These are phyloP conservation scores for Megaceryle alcyon DNA, from an alignment of 2,797 vertebrate genomes.

Conservation along the genomic window DNA sequence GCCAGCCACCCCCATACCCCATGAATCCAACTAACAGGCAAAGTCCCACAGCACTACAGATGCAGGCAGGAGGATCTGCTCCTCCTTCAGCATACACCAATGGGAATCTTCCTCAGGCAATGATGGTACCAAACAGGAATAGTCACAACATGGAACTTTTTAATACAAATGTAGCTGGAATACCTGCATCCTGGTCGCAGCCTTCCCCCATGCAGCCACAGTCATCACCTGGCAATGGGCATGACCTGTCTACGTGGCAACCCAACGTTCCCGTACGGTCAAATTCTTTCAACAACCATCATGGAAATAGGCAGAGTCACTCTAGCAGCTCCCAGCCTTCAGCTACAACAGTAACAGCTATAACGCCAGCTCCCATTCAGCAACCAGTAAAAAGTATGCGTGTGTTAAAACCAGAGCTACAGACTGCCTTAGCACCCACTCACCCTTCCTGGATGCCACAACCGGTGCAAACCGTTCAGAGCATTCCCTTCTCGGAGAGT, in stretches of 20 bases:
- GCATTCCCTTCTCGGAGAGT: slow-evolving; percentile 84
- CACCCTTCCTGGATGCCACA: slow-evolving; percentile 94
- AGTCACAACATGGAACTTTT: slow-evolving; percentile 95
- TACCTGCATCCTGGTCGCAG: slow-evolving; percentile 88
- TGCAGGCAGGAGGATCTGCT: slow-evolving; percentile 86
- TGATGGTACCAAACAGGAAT: slow-evolving; percentile 91
- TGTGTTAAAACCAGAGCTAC: slow-evolving; percentile 93
- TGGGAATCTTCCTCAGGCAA: slow-evolving; percentile 87
- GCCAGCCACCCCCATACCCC: slow-evolving; percentile 92
- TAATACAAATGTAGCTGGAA: slow-evolving; percentile 78
- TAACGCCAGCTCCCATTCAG: slow-evolving; percentile 94
- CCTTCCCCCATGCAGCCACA: slow-evolving; percentile 81
- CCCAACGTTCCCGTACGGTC: slow-evolving; percentile 88
- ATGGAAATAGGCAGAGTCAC: slow-evolving; percentile 81
- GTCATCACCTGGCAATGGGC: slow-evolving; percentile 82
- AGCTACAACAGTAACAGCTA: slow-evolving; percentile 93
- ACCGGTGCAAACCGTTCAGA: slow-evolving; percentile 75
- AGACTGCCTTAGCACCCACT: slow-evolving; percentile 93
- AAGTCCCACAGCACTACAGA: slow-evolving; percentile 89
- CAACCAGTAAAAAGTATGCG: slow-evolving; percentile 95
- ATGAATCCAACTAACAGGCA: slow-evolving; percentile 86
- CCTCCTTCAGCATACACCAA: slow-evolving; percentile 88
- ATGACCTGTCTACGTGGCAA: slow-evolving; percentile 87
- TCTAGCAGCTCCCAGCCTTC: slow-evolving; percentile 89
- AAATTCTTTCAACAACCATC: slow-evolving; percentile 93